Evolutionary conservation across 2,888 invertebrate genomes (phyloP).

Genomic region (Pilophorus perplexus): DNA sequence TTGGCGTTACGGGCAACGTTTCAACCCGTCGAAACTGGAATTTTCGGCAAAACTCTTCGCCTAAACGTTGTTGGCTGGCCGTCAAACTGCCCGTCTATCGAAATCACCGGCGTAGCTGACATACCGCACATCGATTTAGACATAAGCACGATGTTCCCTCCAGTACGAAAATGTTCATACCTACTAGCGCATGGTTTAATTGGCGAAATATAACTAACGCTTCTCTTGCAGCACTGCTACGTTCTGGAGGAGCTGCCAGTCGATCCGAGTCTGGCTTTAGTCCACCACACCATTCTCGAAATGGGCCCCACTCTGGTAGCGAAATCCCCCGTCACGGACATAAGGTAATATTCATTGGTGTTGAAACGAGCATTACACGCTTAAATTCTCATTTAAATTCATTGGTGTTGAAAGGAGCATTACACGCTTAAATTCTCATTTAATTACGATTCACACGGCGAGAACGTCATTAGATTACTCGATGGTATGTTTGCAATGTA

Average conservation of each 20-base stretch:
- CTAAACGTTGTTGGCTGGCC: constrained; percentile 3
- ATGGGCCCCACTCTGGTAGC: constrained; percentile 9
- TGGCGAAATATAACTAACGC: too few relatives aligned
- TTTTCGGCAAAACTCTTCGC: constrained; percentile 3
- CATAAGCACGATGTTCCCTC: neutral
- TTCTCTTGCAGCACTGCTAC: constrained; percentile 4
- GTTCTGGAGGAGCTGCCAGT: neutral
- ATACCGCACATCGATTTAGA: constrained; percentile 9
- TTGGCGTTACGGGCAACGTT: neutral
- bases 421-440: too few relatives aligned
- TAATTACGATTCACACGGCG: too few relatives aligned
- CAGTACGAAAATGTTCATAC: neutral
- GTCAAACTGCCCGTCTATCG: neutral
- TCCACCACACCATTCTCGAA: constrained; percentile 6
- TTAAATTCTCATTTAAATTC: neutral
- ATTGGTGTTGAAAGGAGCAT: too few relatives aligned
- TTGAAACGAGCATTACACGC: too few relatives aligned
- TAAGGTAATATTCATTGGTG: too few relatives aligned
- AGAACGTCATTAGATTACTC: neutral
- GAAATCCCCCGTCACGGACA: too few relatives aligned
- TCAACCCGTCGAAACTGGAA: constrained; percentile 1
- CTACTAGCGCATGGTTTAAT: neutral
- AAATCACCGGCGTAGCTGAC: constrained; percentile 1
- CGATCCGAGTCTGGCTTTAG: neutral
- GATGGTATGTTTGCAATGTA: neutral